Base-by-base conservation (phyloP, 2,113 vertebrate genomes). In the Siniperca chuatsi region DNA sequence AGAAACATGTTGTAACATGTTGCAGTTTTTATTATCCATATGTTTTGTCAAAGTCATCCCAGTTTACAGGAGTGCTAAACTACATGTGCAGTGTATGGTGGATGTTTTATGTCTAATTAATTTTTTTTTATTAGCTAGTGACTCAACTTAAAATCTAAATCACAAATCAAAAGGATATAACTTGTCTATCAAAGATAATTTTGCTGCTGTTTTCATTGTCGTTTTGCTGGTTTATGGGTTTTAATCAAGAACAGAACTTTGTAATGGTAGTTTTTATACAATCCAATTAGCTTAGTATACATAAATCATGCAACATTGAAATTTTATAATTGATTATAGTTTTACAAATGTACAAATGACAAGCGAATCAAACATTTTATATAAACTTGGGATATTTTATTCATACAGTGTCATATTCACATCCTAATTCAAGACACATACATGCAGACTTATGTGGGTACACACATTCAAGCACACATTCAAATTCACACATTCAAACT, bases 331-430 rank as follows among this genome's bases (percentile, higher is more conserved):
- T 57, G 29, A 64, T 54, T 61, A 10, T 50, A 29, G 72, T 60
- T 75, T 50, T 16, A 54, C 42, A 60, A 58, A 13, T 69, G 23
- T 79, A 75, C 21, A 55, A 42, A 68, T 46, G 29, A 82, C 44
- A 78, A 65, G 21, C 1, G 3, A 48, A 54, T 33, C 2, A 33
- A 57, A 72, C 13, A 64, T 86, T 79, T 90, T 82, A 81, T 89
- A 91, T 87, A 92, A 90, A 92, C 73, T 33, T 79, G 11, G 66
- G 33, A 70, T 69, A 82, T 71, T 93, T 92, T 87, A 93, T 93
- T 92, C 82, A 81, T 88, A 86, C 58, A 87, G 37, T 83, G 76
- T 81, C 9, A 86, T 87, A 84, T 90, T 87, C 87, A 91, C 90
- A 93, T 89, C 42, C 75, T 85, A 83, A 35, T 76, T 88, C 48